A percentile compares a stretch with the other conserved stretches of the same genome.
Evolutionary conservation across 2,113 vertebrate genomes (phyloP).

Genomic region (Nansenia antarctica): DNA sequence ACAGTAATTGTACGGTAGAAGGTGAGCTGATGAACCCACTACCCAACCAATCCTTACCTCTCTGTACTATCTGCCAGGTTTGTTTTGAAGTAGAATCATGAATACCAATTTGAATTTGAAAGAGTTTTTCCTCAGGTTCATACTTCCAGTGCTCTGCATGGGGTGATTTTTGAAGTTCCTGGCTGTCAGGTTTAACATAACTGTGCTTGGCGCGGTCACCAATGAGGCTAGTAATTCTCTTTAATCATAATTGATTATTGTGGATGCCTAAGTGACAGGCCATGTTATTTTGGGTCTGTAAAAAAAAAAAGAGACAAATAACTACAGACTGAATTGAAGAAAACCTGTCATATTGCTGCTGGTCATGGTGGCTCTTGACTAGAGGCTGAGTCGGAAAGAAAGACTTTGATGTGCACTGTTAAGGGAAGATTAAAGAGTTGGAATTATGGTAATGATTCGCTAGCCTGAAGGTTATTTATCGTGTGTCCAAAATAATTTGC

Average conservation of each 20-base stretch:
- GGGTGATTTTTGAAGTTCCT: neutral
- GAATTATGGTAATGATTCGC: slow-evolving; percentile 37
- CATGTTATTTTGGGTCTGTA: neutral
- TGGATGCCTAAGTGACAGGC: neutral
- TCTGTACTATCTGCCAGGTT: too few species aligned
- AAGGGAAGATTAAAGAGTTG: slow-evolving; percentile 35
- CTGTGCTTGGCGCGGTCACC: neutral
- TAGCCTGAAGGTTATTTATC: slow-evolving; percentile 39
- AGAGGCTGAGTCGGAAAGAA: neutral
- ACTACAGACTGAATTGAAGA: neutral
- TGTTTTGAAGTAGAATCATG: neutral
- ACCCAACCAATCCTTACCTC: neutral
- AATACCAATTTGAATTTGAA: neutral
- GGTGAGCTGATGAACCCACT: neutral
- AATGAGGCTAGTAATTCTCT: neutral
- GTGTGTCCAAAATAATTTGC: slow-evolving; percentile 51
- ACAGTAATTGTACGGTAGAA: neutral
- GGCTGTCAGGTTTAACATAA: neutral
- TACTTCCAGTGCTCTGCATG: neutral
- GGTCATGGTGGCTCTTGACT: neutral
- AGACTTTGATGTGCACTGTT: slow-evolving; percentile 20
- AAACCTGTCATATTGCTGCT: slow-evolving; percentile 4
- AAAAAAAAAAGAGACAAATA: slow-evolving; percentile 4
- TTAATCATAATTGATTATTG: slow-evolving; percentile 3
- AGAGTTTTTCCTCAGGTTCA: neutral